Evolutionary conservation across 2,113 vertebrate species (phyloP).

Genomic region (Hepsetus odoe): DNA sequence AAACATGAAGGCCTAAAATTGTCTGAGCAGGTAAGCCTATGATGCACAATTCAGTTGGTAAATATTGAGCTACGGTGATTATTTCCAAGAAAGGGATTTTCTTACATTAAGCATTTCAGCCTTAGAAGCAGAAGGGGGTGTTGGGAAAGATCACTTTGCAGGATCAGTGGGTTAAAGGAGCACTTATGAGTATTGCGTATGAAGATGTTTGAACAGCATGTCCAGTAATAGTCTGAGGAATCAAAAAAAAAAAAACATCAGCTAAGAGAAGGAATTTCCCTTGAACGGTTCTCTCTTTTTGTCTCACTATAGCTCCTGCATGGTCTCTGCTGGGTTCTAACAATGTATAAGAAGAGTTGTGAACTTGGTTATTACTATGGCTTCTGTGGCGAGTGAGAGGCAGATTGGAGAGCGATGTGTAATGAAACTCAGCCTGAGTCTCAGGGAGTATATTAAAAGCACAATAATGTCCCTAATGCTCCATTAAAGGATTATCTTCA

Average conservation of each 20-base stretch:
- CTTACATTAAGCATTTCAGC: constrained; percentile 1
- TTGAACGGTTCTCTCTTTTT: background rate
- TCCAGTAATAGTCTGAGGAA: background rate
- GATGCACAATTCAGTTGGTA: background rate
- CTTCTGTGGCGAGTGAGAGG: background rate
- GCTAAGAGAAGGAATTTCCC: background rate
- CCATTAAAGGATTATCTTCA: constrained; percentile 41
- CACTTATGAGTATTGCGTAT: background rate
- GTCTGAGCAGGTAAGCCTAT: background rate
- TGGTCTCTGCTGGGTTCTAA: background rate
- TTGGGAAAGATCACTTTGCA: background rate
- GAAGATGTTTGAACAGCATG: background rate
- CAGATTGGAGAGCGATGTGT: background rate
- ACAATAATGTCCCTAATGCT: constrained; percentile 15
- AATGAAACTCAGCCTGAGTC: constrained; percentile 15
- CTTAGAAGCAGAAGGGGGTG: background rate
- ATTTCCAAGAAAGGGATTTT: constrained; percentile 19
- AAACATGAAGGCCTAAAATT: background rate
- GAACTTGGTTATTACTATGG: background rate
- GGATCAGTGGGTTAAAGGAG: background rate
- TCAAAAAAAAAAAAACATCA: background rate
- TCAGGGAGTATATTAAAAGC: constrained; percentile 32
- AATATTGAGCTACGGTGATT: constrained; percentile 11
- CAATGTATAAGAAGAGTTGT: constrained; percentile 3
- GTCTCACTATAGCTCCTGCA: background rate